A percentile compares a stretch with the other conserved stretches of the same genome.
Conservation (phyloP, 2,113 vertebrate species). For the Condylura cristata region DNA sequence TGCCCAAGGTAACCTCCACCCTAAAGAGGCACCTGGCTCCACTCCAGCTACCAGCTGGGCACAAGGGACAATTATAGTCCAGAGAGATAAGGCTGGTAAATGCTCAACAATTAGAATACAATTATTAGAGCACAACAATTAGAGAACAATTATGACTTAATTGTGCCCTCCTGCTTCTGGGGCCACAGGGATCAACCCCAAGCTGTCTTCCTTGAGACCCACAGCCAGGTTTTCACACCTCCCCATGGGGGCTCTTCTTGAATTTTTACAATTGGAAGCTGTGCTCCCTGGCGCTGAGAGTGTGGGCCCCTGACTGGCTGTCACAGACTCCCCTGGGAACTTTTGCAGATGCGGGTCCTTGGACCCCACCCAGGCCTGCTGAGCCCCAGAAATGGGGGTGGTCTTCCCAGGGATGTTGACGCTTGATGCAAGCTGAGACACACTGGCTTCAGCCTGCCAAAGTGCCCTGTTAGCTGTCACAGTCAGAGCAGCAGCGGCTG, state of each 20-base stretch:
- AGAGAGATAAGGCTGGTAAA: neutral
- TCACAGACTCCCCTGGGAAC: neutral
- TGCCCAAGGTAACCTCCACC: neutral
- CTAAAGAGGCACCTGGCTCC: neutral
- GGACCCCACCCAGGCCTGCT: too few relatives aligned
- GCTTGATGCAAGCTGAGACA: neutral
- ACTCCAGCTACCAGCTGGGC: neutral
- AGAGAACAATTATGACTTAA: neutral
- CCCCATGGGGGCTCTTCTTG: neutral
- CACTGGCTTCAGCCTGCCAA: neutral
- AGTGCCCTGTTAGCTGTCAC: neutral
- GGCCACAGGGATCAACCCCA: neutral
- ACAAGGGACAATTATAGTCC: neutral
- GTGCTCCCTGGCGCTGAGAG: neutral
- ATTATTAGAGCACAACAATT: neutral
- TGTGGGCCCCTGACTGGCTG: neutral
- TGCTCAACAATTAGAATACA: neutral
- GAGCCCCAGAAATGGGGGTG: neutral
- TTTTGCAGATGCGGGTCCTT: neutral
- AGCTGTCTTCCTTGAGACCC: neutral
- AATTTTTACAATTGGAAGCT: neutral
- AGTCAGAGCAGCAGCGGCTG: neutral
- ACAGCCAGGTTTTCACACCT: neutral
- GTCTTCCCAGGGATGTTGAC: fast-evolving
- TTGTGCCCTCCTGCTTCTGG: neutral